Percentiles rank a stretch among this genome's conserved stretches.
phyloP scores from a whole-genome alignment of 2,888 invertebrate species.

The Lordiphosa andalusiaca region DNA sequence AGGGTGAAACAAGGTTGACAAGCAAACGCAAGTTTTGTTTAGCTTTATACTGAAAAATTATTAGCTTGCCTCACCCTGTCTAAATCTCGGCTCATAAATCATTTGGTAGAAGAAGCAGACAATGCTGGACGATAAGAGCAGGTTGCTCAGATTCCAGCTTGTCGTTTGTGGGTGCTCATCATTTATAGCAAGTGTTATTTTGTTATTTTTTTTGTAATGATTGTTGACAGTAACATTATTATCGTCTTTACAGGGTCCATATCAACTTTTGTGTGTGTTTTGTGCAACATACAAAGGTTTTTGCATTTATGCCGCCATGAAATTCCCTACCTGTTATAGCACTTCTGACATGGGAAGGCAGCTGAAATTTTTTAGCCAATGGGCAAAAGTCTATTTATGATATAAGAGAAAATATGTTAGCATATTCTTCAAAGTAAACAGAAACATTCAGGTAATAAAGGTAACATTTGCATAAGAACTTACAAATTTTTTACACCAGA shows the following conservation, averaged over 20 bases:
- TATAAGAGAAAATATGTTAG: too few species aligned
- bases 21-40: conserved; percentile 18
- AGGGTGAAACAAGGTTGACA: not conserved
- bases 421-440: too few species aligned
- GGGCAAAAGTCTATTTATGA: too few species aligned
- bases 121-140: conserved; percentile 53
- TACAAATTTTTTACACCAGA: too few species aligned
- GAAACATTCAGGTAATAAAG: too few species aligned
- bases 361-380: too few species aligned
- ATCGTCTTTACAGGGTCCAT: not conserved
- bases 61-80: conserved; percentile 24
- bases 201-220: conserved; percentile 41
- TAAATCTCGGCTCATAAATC: conserved; percentile 54
- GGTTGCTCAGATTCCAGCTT: conserved; percentile 21
- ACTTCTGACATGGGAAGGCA: too few species aligned
- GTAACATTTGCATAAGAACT: too few species aligned
- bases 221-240: conserved; percentile 24
- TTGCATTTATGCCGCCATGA: too few species aligned
- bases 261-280: not conserved
- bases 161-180: conserved; percentile 27
- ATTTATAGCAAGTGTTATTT: conserved; percentile 43
- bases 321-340: too few species aligned
- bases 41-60: too few species aligned
- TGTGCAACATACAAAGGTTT: not conserved
- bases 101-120: conserved; percentile 49